A percentile compares a stretch with the other conserved stretches of the same genome.
phyloP scores from a whole-genome alignment of 2,797 vertebrate genomes.

The Platyrinchus mystaceus region DNA sequence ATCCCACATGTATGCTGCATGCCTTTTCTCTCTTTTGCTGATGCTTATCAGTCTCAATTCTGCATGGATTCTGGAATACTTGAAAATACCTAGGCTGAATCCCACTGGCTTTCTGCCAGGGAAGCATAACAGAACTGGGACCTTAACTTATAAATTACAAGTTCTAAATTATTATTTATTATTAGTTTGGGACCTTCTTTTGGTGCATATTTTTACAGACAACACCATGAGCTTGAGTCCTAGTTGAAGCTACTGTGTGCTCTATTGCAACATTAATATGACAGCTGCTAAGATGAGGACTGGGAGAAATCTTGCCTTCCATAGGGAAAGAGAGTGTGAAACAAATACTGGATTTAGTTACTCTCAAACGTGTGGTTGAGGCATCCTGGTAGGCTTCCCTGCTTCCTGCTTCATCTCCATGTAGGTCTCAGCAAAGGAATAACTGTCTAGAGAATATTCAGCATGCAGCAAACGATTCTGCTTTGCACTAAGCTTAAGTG shows the following conservation, averaged over 20 bases:
- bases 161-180: background rate
- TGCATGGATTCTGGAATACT: background rate
- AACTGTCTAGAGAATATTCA: slow-evolving; percentile 34
- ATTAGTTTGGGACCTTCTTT: background rate
- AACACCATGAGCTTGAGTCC: background rate
- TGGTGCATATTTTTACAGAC: background rate
- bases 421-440: slow-evolving; percentile 13
- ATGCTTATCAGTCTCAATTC: background rate
- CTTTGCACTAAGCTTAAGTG: slow-evolving; percentile 31
- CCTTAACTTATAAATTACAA: background rate
- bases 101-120: background rate
- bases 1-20: background rate
- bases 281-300: background rate
- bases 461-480: slow-evolving; percentile 4
- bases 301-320: background rate
- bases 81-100: background rate
- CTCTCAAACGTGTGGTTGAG: background rate
- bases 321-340: background rate
- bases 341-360: slow-evolving; percentile 10
- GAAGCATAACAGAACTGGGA: background rate
- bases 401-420: slow-evolving; percentile 1
- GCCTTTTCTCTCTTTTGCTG: background rate
- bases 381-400: slow-evolving; percentile 7
- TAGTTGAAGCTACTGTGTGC: background rate
- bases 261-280: slow-evolving; percentile 26